Conservation (phyloP, 30 jellyfish, hydroid and myxozoan genomes). For the Turritopsis dohrnii region DNA sequence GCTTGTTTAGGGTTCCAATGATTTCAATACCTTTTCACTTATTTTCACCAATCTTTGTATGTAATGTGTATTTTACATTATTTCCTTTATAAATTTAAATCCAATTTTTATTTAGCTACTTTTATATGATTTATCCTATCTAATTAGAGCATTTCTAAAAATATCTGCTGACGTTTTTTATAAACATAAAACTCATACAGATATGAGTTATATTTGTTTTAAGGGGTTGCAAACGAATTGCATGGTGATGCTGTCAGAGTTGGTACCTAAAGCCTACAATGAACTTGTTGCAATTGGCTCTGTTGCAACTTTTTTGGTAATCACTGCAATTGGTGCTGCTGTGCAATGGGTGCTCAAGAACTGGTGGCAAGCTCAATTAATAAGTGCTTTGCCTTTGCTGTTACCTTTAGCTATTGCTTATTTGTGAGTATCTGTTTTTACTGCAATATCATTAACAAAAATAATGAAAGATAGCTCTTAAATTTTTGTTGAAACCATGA, state of each 20-base stretch:
- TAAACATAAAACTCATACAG: neutral
- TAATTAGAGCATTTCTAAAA: neutral
- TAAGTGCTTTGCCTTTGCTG: neutral
- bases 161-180: too few species aligned
- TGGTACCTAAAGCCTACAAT: slow-evolving; percentile 5
- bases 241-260: neutral
- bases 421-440: slow-evolving; percentile 7
- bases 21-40: too few species aligned
- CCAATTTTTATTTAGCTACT: too few species aligned
- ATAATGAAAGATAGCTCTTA: too few species aligned
- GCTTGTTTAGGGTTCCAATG: too few species aligned
- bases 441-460: neutral
- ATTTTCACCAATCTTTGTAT: too few species aligned
- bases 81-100: too few species aligned
- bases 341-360: slow-evolving; percentile 2
- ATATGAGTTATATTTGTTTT: neutral
- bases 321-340: neutral
- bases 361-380: slow-evolving; percentile 23
- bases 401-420: slow-evolving; percentile 3
- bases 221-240: neutral
- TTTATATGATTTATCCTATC: too few species aligned
- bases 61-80: too few species aligned
- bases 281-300: neutral
- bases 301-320: neutral
- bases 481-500: neutral